These are phyloP conservation scores for Penaeus chinensis DNA, from an alignment of 1,140 invertebrate species.

Conservation along the genomic window DNA sequence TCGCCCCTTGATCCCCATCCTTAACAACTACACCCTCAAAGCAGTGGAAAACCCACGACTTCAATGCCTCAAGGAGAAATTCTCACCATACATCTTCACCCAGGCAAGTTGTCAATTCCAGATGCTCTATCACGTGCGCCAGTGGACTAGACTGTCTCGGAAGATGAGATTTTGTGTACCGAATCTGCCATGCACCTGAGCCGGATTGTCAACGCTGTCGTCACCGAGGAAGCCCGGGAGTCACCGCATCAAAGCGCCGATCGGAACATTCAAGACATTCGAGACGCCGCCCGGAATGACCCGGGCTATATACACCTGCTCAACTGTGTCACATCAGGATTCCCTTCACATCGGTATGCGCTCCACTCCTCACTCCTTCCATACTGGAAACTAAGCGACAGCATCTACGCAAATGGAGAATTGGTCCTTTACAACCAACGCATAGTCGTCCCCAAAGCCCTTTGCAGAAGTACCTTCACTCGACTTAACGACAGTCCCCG, in stretches of 20 bases:
- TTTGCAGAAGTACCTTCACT: neutral
- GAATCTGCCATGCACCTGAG: neutral
- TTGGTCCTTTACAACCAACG: neutral
- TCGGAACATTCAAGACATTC: neutral
- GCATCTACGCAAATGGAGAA: neutral
- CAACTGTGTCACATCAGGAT: neutral
- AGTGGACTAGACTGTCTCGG: neutral
- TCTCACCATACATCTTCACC: conserved; percentile 1
- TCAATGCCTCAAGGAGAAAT: conserved; percentile 38
- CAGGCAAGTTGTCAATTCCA: neutral
- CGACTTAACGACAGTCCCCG: neutral
- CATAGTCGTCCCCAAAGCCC: neutral
- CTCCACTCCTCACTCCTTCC: neutral
- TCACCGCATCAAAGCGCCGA: neutral
- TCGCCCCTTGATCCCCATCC: conserved; percentile 64
- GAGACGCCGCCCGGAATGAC: neutral
- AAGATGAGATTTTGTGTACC: neutral
- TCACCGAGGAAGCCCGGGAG: neutral
- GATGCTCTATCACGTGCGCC: neutral
- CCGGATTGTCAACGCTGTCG: neutral
- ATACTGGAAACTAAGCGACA: neutral
- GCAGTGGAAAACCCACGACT: conserved; percentile 60
- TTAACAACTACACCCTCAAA: conserved; percentile 64
- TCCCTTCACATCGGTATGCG: neutral
- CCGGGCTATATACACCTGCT: neutral